Base-by-base conservation (phyloP, 2,113 vertebrate species). In the Cinclus mexicanus region DNA sequence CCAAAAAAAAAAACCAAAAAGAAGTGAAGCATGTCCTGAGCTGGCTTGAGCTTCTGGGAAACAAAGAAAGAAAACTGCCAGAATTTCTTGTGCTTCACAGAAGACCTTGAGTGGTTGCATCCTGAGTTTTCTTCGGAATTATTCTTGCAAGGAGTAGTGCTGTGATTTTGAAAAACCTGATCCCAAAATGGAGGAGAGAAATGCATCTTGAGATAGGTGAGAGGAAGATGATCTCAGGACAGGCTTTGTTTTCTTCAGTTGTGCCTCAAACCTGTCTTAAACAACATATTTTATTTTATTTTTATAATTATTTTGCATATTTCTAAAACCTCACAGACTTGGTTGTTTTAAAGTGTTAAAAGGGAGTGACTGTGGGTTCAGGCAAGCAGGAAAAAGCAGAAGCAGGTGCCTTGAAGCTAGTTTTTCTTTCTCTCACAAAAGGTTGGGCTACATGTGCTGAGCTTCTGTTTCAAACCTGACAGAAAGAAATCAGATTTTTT, bases 381-480 rank as follows among this genome's bases (percentile, higher is more conserved):
- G 77, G 28, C 14, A 0, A 84, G 37, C 28, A 67, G 52, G 44
- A 95, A 93, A 82, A 96, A 81, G 74, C 56, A 96, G 83, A 67
- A 95, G 93, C 93, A 95, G 89, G 91, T 93, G 93, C 50, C 71
- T 85, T 91, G 65, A 47, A 92, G 78, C 13, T 75, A 92, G 93
- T 77, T 94, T 95, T 93, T 77, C 72, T 90, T 95, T 95, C 90
- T 91, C 59, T 91, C 23, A 1, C 55, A 64, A 87, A 96, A 95
- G 90, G 74, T 84, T 97, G 88, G 67, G 94, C 89, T 97, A 57
- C 64, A 81, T 83, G 63, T 89, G 92, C 72, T 80, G 52, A 69
- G 87, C 96, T 98, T 98, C 97, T 97, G 96, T 97, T 97, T 98
- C 95, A 94, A 83, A 96, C 87, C 94, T 97, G 95, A 97, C 93